These are phyloP conservation scores for Epinephelus awoara DNA, from an alignment of 2,797 vertebrate species.

Conservation along the genomic window DNA sequence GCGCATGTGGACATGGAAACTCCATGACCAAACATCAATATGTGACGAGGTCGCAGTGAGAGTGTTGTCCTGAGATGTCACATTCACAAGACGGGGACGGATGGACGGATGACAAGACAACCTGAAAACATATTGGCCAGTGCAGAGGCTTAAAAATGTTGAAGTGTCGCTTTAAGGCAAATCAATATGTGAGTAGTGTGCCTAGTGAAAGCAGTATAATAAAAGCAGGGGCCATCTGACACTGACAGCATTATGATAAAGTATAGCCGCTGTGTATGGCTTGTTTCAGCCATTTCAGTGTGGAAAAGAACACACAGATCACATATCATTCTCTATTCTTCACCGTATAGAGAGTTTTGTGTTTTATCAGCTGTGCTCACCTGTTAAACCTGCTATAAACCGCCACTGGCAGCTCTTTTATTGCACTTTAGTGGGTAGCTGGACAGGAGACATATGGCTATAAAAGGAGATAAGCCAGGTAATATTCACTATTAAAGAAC, in stretches of 20 bases:
- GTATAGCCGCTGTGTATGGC: slow-evolving; percentile 17
- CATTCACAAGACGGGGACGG: too few species aligned
- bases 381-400: slow-evolving; percentile 74
- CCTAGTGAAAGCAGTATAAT: slow-evolving; percentile 31
- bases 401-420: slow-evolving; percentile 71
- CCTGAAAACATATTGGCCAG: too few species aligned
- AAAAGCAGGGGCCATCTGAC: slow-evolving; percentile 50
- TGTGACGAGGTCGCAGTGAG: too few species aligned
- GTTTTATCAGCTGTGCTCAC: slow-evolving; percentile 76
- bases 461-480: slow-evolving; percentile 74
- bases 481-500: slow-evolving; percentile 57
- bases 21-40: too few species aligned
- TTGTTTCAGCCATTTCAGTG: slow-evolving; percentile 29
- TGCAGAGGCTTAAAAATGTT: too few species aligned
- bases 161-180: slow-evolving; percentile 5
- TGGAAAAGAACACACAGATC: slow-evolving; percentile 51
- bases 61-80: too few species aligned
- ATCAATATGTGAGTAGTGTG: slow-evolving; percentile 35
- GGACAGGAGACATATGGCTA: slow-evolving; percentile 59
- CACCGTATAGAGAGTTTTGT: slow-evolving; percentile 29
- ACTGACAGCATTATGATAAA: slow-evolving; percentile 51
- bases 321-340: slow-evolving; percentile 52
- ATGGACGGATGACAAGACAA: too few species aligned
- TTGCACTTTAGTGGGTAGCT: slow-evolving; percentile 61
- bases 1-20: too few species aligned